Evolutionary conservation across 2,113 vertebrate genomes (phyloP).

Genomic region (Sapajus apella): DNA sequence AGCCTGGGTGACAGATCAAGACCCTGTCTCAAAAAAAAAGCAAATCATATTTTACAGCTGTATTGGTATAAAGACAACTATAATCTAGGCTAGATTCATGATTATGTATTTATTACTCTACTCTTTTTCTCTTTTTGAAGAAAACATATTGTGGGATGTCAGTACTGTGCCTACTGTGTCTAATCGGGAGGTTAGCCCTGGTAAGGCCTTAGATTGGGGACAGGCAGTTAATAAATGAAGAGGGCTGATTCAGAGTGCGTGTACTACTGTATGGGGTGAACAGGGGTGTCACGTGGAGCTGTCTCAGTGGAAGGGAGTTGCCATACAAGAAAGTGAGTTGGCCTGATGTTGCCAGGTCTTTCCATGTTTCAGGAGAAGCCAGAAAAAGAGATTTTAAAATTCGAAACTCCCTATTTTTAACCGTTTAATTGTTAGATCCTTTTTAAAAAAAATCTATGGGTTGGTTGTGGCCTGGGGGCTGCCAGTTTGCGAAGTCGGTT

Average conservation of each 20-base stretch:
- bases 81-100: not conserved
- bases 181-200: not conserved
- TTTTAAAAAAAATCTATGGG: not conserved
- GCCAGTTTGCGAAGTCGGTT: not conserved
- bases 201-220: not conserved
- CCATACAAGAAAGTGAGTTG: not conserved
- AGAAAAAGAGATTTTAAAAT: not conserved
- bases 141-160: not conserved
- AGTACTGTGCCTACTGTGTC: not conserved
- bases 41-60: not conserved
- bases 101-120: not conserved
- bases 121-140: not conserved
- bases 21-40: too few relatives aligned
- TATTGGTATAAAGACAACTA: not conserved
- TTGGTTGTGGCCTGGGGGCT: not conserved
- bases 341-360: not conserved
- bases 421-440: not conserved
- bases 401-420: constrained; percentile 12
- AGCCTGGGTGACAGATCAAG: too few relatives aligned
- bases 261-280: rapidly evolving
- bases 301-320: not conserved
- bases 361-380: not conserved
- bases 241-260: rapidly evolving
- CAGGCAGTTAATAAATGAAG: rapidly evolving
- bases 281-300: too few relatives aligned